A percentile compares a stretch with the other conserved stretches of the same genome.
Conservation (phyloP, 2,888 invertebrate species). For the Harpagoxenus sublaevis region DNA sequence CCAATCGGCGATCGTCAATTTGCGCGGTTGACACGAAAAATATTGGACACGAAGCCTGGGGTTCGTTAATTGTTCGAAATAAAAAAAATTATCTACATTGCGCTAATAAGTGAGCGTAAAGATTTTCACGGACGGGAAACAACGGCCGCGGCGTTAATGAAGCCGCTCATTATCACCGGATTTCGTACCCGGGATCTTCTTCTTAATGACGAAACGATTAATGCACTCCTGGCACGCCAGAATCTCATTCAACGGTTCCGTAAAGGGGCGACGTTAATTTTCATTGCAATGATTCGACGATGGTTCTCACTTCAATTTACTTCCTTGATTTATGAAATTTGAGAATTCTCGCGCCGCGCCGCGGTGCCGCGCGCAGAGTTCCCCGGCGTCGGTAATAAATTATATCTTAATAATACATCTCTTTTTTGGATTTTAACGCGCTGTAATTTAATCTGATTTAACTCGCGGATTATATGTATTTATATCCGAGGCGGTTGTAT, state of each 20-base stretch:
- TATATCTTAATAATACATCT: constrained; percentile 36
- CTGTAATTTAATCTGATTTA: constrained; percentile 39
- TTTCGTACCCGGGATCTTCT: constrained; percentile 65
- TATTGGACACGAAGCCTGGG: neutral
- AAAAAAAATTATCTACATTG: constrained; percentile 53
- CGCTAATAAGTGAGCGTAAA: constrained; percentile 66
- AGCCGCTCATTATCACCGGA: constrained; percentile 77
- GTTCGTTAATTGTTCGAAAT: neutral
- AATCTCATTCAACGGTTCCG: constrained; percentile 59
- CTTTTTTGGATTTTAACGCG: constrained; percentile 23
- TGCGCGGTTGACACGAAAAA: neutral
- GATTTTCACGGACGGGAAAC: constrained; percentile 59
- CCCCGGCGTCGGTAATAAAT: constrained; percentile 23
- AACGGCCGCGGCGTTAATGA: constrained; percentile 73
- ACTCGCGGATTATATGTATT: constrained; percentile 16
- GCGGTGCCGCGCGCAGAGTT: neutral
- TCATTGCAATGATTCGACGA: constrained; percentile 53
- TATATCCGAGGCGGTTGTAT: constrained; percentile 14
- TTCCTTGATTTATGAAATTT: constrained; percentile 49
- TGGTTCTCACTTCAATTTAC: constrained; percentile 48
- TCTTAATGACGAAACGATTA: constrained; percentile 79
- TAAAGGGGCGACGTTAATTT: constrained; percentile 54
- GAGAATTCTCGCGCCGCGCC: constrained; percentile 17
- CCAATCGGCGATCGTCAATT: neutral
- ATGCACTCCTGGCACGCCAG: constrained; percentile 67